Evolutionary conservation across 2,113 vertebrate species (phyloP).

Genomic region (Seriola aureovittata): DNA sequence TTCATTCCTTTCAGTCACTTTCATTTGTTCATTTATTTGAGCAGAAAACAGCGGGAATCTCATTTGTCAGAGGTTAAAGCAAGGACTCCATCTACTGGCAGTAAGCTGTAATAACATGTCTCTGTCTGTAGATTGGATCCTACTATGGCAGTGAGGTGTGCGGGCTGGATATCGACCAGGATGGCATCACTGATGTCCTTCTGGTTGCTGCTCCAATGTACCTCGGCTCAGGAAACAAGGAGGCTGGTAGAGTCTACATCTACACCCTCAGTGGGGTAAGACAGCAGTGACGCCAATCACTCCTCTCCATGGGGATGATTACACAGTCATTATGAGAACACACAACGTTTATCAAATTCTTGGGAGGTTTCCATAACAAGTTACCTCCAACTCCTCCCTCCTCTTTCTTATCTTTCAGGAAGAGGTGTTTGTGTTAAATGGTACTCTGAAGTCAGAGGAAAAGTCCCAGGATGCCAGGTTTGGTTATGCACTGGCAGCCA

Average conservation of each 20-base stretch:
- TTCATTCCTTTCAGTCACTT: not conserved
- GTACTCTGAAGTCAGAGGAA: constrained; percentile 85
- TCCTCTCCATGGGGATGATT: not conserved
- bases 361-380: too few relatives aligned
- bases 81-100: constrained; percentile 63
- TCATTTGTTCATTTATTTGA: not conserved
- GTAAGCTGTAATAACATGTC: constrained; percentile 15
- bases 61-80: not conserved
- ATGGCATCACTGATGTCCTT: constrained; percentile 91
- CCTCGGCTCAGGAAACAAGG: constrained; percentile 92
- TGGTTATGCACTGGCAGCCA: constrained; percentile 89
- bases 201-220: constrained; percentile 95
- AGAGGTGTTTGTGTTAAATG: constrained; percentile 85
- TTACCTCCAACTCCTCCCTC: not conserved
- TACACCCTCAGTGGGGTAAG: constrained; percentile 91
- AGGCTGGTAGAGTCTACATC: constrained; percentile 91
- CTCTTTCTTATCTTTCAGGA: constrained; percentile 63
- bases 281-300: not conserved
- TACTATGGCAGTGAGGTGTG: constrained; percentile 96
- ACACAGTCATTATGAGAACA: not conserved
- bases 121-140: constrained; percentile 90
- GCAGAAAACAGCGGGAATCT: not conserved
- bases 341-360: not conserved
- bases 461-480: constrained; percentile 91
- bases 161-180: constrained; percentile 89